Percentiles rank a stretch among this genome's conserved stretches.
These are phyloP conservation scores for Sarcophilus harrisii DNA, from an alignment of 2,797 vertebrate genomes.

Conservation along the genomic window DNA sequence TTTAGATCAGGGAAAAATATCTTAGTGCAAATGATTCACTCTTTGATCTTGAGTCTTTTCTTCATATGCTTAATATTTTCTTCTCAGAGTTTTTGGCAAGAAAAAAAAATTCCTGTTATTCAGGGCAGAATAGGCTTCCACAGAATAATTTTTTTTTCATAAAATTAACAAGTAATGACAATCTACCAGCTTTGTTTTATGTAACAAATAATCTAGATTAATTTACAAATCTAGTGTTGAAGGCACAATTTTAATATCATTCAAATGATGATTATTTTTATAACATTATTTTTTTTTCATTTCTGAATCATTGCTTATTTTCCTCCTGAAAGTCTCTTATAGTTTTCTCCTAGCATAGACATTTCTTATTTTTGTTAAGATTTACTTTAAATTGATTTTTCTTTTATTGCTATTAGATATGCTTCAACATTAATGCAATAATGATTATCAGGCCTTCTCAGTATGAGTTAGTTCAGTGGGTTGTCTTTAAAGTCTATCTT, in stretches of 20 bases:
- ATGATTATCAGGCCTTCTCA: neutral
- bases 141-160: conserved; percentile 47
- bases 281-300: conserved; percentile 45
- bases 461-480: neutral
- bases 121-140: conserved; percentile 11
- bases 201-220: conserved; percentile 14
- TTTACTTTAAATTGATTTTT: conserved; percentile 39
- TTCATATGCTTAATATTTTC: conserved; percentile 21
- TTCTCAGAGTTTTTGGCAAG: conserved; percentile 24
- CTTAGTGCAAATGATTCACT: conserved; percentile 10
- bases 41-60: neutral
- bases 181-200: conserved; percentile 36
- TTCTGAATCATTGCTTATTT: conserved; percentile 8
- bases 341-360: conserved; percentile 26
- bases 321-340: neutral
- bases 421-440: neutral
- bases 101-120: conserved; percentile 40
- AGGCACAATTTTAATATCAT: conserved; percentile 12
- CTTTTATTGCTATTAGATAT: conserved; percentile 44
- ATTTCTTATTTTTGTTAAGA: conserved; percentile 51
- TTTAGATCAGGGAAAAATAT: neutral
- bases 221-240: conserved; percentile 46
- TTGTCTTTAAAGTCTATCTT: conserved; percentile 33
- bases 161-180: conserved; percentile 46
- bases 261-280: conserved; percentile 14